These are phyloP conservation scores for Bombus waltoni DNA, from an alignment of 1,140 invertebrate genomes.

Conservation along the genomic window DNA sequence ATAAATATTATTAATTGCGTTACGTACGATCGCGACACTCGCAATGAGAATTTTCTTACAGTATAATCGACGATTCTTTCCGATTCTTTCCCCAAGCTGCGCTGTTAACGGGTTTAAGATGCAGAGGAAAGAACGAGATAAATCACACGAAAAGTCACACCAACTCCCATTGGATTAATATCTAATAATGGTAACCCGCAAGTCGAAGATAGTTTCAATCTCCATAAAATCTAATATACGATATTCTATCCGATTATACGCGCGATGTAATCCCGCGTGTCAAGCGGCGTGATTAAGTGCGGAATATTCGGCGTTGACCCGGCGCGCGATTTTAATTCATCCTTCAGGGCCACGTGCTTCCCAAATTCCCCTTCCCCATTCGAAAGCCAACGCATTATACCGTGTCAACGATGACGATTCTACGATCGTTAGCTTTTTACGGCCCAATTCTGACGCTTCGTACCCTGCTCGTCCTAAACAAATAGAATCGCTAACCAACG, in stretches of 20 bases:
- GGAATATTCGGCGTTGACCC: conserved; percentile 59
- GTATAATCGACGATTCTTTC: background rate
- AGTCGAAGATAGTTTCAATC: conserved; percentile 38
- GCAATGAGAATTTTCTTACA: background rate
- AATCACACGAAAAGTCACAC: background rate
- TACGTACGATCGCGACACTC: too few relatives aligned
- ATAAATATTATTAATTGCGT: background rate
- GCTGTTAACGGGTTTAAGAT: background rate
- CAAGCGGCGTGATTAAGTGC: conserved; percentile 60
- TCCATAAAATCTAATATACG: conserved; percentile 59
- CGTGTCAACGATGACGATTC: conserved; percentile 33
- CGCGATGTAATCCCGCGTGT: conserved; percentile 65
- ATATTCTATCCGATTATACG: conserved; percentile 63
- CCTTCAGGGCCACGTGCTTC: conserved; percentile 58
- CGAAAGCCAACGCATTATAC: conserved; percentile 53
- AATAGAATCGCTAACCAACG: conserved; percentile 52
- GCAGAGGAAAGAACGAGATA: background rate
- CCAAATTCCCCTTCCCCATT: conserved; percentile 33
- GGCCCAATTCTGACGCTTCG: conserved; percentile 13
- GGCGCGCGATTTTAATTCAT: conserved; percentile 67
- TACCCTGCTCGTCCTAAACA: conserved; percentile 49
- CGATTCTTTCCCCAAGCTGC: background rate
- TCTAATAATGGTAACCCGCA: conserved; percentile 9
- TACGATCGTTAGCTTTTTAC: conserved; percentile 43
- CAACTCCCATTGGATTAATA: background rate